Percentiles rank a stretch among this genome's conserved stretches.
phyloP scores from a whole-genome alignment of 2,888 invertebrate genomes.

The Gastrophysa polygoni region DNA sequence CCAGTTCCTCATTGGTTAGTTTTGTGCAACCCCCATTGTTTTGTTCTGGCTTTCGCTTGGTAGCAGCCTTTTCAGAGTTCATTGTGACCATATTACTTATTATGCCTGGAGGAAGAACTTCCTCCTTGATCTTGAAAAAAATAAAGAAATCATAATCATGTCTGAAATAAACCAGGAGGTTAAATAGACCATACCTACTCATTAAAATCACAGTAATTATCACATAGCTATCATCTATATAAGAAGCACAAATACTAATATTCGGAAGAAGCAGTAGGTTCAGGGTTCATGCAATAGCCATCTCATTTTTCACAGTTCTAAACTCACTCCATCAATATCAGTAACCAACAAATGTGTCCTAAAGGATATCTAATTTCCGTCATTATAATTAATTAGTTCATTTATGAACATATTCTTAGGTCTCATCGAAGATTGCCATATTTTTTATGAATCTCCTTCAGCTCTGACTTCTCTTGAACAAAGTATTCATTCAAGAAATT shows the following conservation, averaged over 20 bases:
- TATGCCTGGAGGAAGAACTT: conserved; percentile 45
- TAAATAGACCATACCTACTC: too few species aligned
- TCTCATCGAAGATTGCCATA: neutral
- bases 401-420: neutral
- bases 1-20: conserved; percentile 51
- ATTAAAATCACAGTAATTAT: too few species aligned
- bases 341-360: neutral
- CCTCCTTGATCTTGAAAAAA: conserved; percentile 45
- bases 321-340: neutral
- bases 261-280: neutral
- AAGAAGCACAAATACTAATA: neutral
- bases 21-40: conserved; percentile 57
- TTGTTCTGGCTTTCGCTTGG: conserved; percentile 64
- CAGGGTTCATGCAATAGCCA: neutral
- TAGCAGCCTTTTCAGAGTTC: conserved; percentile 68
- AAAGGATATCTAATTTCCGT: neutral
- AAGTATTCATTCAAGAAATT: neutral
- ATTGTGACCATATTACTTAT: conserved; percentile 67
- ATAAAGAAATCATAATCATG: too few species aligned
- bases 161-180: too few species aligned
- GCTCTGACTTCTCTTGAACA: neutral
- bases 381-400: neutral
- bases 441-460: neutral
- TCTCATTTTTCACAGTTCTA: neutral
- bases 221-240: too few species aligned